Evolutionary conservation across 2,797 vertebrate genomes (phyloP), one percentile per base, ranked within the genome.

Genomic region (Microctenopoma steveboyesi): DNA sequence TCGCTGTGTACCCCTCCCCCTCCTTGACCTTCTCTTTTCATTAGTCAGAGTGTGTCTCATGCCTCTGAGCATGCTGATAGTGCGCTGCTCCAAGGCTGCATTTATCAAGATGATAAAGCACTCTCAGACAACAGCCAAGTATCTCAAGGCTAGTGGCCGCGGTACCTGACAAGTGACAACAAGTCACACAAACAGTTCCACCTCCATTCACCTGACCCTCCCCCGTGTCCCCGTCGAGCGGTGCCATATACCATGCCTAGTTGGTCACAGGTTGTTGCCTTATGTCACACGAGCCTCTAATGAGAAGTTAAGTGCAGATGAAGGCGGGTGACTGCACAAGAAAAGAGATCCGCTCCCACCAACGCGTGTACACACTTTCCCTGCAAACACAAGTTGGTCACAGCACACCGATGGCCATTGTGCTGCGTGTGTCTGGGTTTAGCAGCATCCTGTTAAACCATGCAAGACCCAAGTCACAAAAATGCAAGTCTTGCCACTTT

Each of bases 21-120:
- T 82, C 88, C 88, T 90, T 92, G 90, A 91, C 90, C 90, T 92
- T 91, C 90, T 92, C 90, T 89, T 91, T 92, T 91, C 88, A 92
- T 92, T 92, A 92, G 90, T 92, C 91, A 92, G 91, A 91, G 89
- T 90, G 90, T 83, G 86, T 92, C 87, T 89, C 90, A 90, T 86
- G 88, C 89, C 88, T 91, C 87, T 83, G 82, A 90, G 91, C 88
- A 79, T 86, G 90, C 90, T 91, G 88, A 92, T 92, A 90, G 86
- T 89, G 90, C 90, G 88, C 78, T 55, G 90, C 90, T 92, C 83
- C 90, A 91, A 92, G 90, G 90, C 90, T 90, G 88, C 89, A 91
- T 92, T 91, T 89, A 92, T 92, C 90, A 92, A 83, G 82, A 89
- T 91, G 89, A 92, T 91, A 90, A 91, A 92, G 91, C 83, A 88